These are phyloP conservation scores for Gonatopus flavifemur DNA, from an alignment of 1,140 invertebrate genomes.

Conservation along the genomic window DNA sequence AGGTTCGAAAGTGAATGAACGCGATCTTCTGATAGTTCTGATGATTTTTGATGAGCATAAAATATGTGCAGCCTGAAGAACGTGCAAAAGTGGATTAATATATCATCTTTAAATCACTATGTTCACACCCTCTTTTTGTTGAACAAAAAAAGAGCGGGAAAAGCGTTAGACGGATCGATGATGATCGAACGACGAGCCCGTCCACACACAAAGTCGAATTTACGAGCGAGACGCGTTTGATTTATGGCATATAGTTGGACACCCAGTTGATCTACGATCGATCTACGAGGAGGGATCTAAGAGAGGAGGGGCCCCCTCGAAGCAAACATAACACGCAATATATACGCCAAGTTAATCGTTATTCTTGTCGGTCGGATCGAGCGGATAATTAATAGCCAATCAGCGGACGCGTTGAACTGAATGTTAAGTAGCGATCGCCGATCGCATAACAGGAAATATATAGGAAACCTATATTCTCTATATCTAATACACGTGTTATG, in stretches of 20 bases:
- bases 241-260: slow-evolving; percentile 27
- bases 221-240: slow-evolving; percentile 36
- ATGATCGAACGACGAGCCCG: slow-evolving; percentile 31
- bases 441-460: no score
- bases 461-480: no score
- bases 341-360: slow-evolving; percentile 38
- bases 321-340: slow-evolving; percentile 30
- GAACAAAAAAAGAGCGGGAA: no score
- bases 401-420: slow-evolving; percentile 33
- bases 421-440: slow-evolving; percentile 41
- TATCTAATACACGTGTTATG: no score
- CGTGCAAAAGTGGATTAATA: no score
- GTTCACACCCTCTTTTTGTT: no score
- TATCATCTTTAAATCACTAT: no score
- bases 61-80: no score
- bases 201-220: slow-evolving; percentile 24
- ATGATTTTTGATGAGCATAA: no score
- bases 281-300: slow-evolving; percentile 24
- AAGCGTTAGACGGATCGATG: slow-evolving; percentile 25
- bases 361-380: slow-evolving; percentile 35
- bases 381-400: slow-evolving; percentile 43
- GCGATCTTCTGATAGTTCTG: no score
- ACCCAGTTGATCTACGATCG: slow-evolving; percentile 32
- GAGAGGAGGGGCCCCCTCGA: slow-evolving; percentile 9
- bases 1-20: no score